Evolutionary conservation across 2,113 vertebrate genomes (phyloP), one percentile per base, ranked within the genome.

Genomic region (Raja brachyura): DNA sequence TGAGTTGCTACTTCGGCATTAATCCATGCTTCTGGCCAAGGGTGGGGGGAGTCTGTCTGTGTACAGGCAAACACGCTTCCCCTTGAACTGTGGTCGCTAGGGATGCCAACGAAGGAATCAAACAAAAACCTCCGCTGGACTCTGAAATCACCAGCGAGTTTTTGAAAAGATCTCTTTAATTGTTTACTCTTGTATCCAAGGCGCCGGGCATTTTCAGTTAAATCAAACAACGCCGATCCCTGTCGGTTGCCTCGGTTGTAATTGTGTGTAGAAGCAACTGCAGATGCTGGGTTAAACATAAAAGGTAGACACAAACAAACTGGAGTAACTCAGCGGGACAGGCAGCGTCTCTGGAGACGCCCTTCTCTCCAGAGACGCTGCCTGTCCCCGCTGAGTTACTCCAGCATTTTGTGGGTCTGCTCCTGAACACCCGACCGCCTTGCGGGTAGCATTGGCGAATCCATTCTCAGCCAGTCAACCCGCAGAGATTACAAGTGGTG

Each of bases 131-230:
- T 18, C 16, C 33, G 90, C 68, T 73, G 31, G 7, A 11, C 68
- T 73, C 90, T 90, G 88, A 25, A 73, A 73, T 10, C 33, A 39
- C 9, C 18, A 4, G 68, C 39, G 66, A 70, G 33, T 92, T 92
- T 92, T 92, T 70, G 33, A 73, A 92, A 74, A 28, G 31, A 25
- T 13, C 28, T 39, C 22, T 54, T 1, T 11, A 56, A 18, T 14
- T 88, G 83, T 88, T 88, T 88, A 88, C 83, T 7, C 4, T 31
- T 63, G 83, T 88, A 63, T 88, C 83, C 83, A 88, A 88, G 83
- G 83, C 28, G 33, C 5, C 59, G 16, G n/a, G 28, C 28, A 75
- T 8, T 25, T 75, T 75, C 74, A 75, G 75, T 33, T 14, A 33
- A 10, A 11, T 33, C 75, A 77, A 31, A 77, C 75, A 31, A 31